Base-by-base conservation (phyloP, 2,113 vertebrate species). In the Paramisgurnus dabryanus region DNA sequence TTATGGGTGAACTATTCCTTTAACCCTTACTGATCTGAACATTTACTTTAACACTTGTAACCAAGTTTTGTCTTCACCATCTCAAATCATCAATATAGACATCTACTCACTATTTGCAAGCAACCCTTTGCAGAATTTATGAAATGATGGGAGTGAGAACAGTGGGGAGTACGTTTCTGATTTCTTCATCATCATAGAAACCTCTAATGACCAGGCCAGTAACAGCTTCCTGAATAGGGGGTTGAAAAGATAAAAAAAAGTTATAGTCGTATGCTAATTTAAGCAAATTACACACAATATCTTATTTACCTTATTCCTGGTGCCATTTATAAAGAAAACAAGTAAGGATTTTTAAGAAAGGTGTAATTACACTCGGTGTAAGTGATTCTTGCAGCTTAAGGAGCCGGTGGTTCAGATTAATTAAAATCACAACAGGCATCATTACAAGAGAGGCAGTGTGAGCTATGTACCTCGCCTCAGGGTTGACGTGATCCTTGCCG, bases 151-250 rank as follows among this genome's bases (percentile, higher is more conserved):
- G 34, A 99, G 91, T 27, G 95, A 95, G 85, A 99, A 99, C 63
- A 99, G 95, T 0, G 97, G 97, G 76, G 94, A 88, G 0, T 98
- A 99, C n/a, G 96, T 98, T 88, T 99, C 97, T 0, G 95, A 97
- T 83, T 96, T 98, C 91, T 97, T 97, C 97, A 99, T 97, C 84
- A 98, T 89, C 82, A 95, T 83, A 84, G 94, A 95, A 71, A 99
- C 93, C 90, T 99, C 98, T 90, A 96, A 93, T 89, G 96, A 96
- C 98, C 98, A 99, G 0, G 95, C 96, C 87, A 96, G 94, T 85
- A 99, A 92, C 0, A 99, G 92, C 89, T 93, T 96, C 93, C 98
- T 99, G 86, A 85, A 89, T 41, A 58, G 18, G 3, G 4, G 3
- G 27, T 73, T 83, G 47, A 22, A 82, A 10, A 34, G 79, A 80